Evolutionary conservation across 2,888 invertebrate species (phyloP).

Genomic region (Mongoloraphidia duomilia): DNA sequence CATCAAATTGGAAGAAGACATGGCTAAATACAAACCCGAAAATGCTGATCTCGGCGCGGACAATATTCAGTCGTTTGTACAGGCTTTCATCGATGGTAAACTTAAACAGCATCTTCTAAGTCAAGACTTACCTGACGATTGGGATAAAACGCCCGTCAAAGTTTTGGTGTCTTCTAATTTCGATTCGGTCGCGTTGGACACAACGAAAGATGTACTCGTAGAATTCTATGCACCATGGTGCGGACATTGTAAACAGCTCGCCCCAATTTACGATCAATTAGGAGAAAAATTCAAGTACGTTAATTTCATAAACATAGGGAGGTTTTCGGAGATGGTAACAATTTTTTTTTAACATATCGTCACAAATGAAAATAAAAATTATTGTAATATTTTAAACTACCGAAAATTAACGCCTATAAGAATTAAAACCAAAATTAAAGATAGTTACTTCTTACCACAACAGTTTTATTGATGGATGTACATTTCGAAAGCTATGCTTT

Average conservation of each 20-base stretch:
- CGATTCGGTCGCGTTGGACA: constrained; percentile 78
- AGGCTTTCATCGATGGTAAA: constrained; percentile 79
- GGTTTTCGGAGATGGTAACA: too few relatives aligned
- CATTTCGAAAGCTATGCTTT: too few relatives aligned
- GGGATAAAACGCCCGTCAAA: constrained; percentile 92
- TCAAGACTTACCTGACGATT: constrained; percentile 90
- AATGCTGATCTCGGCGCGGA: constrained; percentile 54
- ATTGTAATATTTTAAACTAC: too few relatives aligned
- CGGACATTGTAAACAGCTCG: constrained; percentile 96
- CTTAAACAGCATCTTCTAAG: constrained; percentile 90
- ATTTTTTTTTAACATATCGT: too few relatives aligned
- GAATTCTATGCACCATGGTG: constrained; percentile 99
- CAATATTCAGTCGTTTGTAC: constrained; percentile 64
- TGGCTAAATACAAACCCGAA: constrained; percentile 93
- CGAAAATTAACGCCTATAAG: too few relatives aligned
- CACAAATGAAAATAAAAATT: too few relatives aligned
- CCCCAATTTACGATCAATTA: constrained; percentile 91
- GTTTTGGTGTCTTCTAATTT: constrained; percentile 90
- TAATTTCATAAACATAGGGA: constrained; percentile 12
- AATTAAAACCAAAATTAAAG: too few relatives aligned
- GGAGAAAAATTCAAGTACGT: constrained; percentile 80
- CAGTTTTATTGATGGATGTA: too few relatives aligned
- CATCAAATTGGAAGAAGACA: constrained; percentile 90
- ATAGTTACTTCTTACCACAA: too few relatives aligned
- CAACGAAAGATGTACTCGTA: constrained; percentile 82